Base-by-base conservation (phyloP, 2,797 vertebrate genomes). In the Melanotaenia trifasciata region DNA sequence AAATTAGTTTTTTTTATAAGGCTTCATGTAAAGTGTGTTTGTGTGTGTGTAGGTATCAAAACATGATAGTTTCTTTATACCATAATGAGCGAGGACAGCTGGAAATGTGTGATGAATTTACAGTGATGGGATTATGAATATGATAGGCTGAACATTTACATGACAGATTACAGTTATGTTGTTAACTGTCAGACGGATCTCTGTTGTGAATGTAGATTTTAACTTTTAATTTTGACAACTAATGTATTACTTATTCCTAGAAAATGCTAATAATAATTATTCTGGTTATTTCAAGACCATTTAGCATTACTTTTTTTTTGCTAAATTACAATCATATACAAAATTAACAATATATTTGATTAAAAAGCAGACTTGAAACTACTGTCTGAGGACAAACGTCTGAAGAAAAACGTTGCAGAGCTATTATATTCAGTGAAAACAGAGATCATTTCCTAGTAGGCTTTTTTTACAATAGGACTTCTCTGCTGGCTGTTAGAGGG, bases 1-100 rank as follows among this genome's bases (percentile, higher is more conserved):
- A 38, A 6, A 43, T 33, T 47, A 18, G 4, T 18, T 14, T 61
- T 61, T 64, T 47, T 54, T 64, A 12, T 12, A 64, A 38, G 16
- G 22, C 18, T n/a, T 61, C 0, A 1, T 43, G 30, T 50, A 54
- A 62, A 20, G 12, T 53, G n/a, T 50, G 43, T 69, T 33, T 74
- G 12, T 22, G 30, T 22, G 16, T 61, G 50, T 51, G 56, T 57
- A 59, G 85, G 82, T 13, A 13, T 88, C 79, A 62, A 58, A 62
- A 76, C 76, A 72, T 20, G 67, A 61, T 73, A 54, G 70, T 14
- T 40, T 72, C 62, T 76, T 68, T 70, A 65, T 71, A 20, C 72
- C 47, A 58, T 58, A 65, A 70, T 65, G 83, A 72, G 70, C 64
- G 40, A 78, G 71, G 77, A 83, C 79, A 82, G 78, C 71, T 70